Base-by-base conservation (phyloP, 1,140 invertebrate genomes). In the Trachymyrmex cornetzi region DNA sequence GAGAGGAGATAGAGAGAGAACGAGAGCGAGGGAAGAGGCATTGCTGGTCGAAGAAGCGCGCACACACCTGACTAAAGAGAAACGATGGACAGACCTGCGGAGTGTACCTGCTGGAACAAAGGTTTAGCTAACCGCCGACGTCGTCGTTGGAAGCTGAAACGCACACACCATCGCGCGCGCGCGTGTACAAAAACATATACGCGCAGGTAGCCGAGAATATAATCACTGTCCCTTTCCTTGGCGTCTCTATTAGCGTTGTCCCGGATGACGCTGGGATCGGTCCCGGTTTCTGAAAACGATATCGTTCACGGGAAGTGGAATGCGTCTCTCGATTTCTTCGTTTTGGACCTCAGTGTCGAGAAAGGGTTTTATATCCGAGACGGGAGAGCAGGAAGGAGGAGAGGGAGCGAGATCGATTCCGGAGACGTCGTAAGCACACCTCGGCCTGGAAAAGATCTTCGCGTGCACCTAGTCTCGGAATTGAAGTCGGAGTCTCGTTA, bases 51-150 rank as follows among this genome's bases (percentile, higher is more conserved):
- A 57, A 50, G 67, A 57, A 61, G 24, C 69, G 24, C 66, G 5
- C 77, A 57, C 77, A 57, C 87, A 90, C 89, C 87, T 90, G 89
- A 89, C 44, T 72, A 87, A 87, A 90, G 87, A 90, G 87, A 81
- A 50, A 75, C 61, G 61, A 66, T 30, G 30, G 30, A 34, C 34
- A 30, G 30, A 66, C 30, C 34, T 44, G 34, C 34, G 64, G n/a
- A 67, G 30, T 67, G 34, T 67, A 69, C 66, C 66, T 69, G 66
- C 66, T 69, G 48, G 59, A 77, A 89, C 88, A 87, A 89, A 89
- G 69, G 34, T 75, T 22, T 50, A 34, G 14, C 50, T 67, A 79
- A 63, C 50, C 34, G 34, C 11, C 57, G 24, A 24, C 63, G 30
- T 11, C 63, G 30, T 11, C 19, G 44, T 30, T 79, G 63, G 48